Evolutionary conservation across 1,140 invertebrate genomes (phyloP).

Genomic region (Drosophila seguyi): DNA sequence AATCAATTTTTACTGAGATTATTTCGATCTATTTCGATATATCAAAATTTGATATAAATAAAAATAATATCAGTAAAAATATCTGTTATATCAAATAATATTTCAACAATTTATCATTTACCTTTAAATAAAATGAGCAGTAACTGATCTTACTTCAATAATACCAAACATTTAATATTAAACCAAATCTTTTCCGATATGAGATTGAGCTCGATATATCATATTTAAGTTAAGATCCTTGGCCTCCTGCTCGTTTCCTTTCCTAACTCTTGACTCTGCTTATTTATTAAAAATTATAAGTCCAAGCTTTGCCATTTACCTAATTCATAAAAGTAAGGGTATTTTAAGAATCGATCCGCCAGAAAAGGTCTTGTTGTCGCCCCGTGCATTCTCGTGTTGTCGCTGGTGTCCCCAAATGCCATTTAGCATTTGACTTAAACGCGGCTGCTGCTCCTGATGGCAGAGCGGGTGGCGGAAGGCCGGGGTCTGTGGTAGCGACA

Average conservation of each 20-base stretch:
- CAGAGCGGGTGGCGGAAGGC: background rate
- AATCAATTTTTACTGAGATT: no score
- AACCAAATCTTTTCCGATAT: no score
- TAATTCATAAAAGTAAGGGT: background rate
- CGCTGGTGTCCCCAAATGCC: slow-evolving; percentile 73
- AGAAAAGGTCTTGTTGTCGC: background rate
- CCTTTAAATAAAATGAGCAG: no score
- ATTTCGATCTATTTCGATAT: no score
- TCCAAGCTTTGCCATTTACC: background rate
- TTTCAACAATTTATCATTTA: no score
- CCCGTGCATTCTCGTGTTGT: slow-evolving; percentile 21
- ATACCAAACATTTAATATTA: no score
- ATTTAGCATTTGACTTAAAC: slow-evolving; percentile 79
- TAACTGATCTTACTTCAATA: no score
- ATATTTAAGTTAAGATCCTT: no score
- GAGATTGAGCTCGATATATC: no score
- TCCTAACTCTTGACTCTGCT: background rate
- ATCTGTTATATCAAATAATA: no score
- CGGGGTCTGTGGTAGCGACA: slow-evolving; percentile 31
- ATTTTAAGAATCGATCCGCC: background rate
- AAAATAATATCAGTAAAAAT: no score
- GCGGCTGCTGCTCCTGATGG: slow-evolving; percentile 56
- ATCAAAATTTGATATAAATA: no score
- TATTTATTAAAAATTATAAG: background rate
- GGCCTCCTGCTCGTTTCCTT: background rate